Conservation (phyloP, 1,140 invertebrate genomes). For the Drosophila equinoxialis region DNA sequence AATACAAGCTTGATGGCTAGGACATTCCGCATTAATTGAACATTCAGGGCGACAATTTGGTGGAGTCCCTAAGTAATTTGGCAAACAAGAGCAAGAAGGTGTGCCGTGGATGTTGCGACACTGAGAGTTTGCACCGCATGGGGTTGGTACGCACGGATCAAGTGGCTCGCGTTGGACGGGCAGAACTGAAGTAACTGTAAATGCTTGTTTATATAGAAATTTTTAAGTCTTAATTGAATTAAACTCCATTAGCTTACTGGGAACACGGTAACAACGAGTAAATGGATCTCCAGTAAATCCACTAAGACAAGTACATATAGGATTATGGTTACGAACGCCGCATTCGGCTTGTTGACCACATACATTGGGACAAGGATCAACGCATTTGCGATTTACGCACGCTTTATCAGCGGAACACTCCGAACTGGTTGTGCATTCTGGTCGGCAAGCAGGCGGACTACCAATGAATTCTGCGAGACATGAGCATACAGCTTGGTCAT, state of each 20-base stretch:
- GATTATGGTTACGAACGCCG: constrained; percentile 89
- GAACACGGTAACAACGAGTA: constrained; percentile 77
- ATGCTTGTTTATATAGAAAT: not conserved
- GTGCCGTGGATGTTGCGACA: constrained; percentile 89
- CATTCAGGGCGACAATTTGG: constrained; percentile 92
- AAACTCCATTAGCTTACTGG: constrained; percentile 83
- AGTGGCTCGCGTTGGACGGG: constrained; percentile 58
- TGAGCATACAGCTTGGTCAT: constrained; percentile 88
- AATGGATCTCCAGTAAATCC: constrained; percentile 90
- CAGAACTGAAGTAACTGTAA: constrained; percentile 61
- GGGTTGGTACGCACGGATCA: constrained; percentile 91
- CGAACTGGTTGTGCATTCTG: constrained; percentile 89
- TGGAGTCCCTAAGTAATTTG: constrained; percentile 89
- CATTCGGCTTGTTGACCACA: constrained; percentile 92
- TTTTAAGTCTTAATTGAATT: not conserved
- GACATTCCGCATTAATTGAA: constrained; percentile 91
- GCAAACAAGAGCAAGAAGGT: constrained; percentile 91
- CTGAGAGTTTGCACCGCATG: constrained; percentile 91
- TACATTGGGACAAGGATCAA: constrained; percentile 89
- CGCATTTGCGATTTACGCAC: constrained; percentile 92
- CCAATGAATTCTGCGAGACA: constrained; percentile 90
- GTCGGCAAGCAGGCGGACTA: constrained; percentile 89
- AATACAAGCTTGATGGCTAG: constrained; percentile 91
- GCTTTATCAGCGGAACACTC: constrained; percentile 90
- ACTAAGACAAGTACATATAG: constrained; percentile 89